Percentiles rank a stretch among this genome's conserved stretches.
phyloP scores from a whole-genome alignment of 1,140 invertebrate genomes.

The Ceratina australensis region DNA sequence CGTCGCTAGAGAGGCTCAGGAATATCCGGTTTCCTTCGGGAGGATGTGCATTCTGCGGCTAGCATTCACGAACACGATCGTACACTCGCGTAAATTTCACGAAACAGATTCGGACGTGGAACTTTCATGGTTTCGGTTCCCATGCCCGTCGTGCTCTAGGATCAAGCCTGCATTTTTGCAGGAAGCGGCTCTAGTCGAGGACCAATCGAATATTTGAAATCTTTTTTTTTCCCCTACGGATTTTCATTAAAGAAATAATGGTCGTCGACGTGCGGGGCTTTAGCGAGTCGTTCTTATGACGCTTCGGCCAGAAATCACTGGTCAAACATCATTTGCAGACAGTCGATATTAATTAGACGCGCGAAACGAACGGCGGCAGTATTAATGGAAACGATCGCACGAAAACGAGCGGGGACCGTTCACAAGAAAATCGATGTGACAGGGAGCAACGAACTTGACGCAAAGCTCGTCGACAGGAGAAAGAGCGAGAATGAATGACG shows the following conservation, averaged over 20 bases:
- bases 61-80: constrained; percentile 52
- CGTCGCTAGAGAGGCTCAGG: constrained; percentile 57
- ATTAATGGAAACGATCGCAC: background rate
- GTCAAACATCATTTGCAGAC: constrained; percentile 5
- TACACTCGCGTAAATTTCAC: constrained; percentile 50
- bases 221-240: too few relatives aligned
- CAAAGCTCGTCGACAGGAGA: constrained; percentile 56
- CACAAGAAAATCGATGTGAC: constrained; percentile 59
- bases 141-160: constrained; percentile 48
- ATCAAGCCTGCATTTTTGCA: background rate
- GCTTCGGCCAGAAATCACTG: constrained; percentile 16
- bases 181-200: background rate
- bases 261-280: too few relatives aligned
- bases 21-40: constrained; percentile 72
- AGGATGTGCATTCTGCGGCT: constrained; percentile 64
- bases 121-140: constrained; percentile 71
- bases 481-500: constrained; percentile 59
- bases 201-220: too few relatives aligned
- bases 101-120: constrained; percentile 38
- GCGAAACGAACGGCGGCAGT: background rate
- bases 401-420: constrained; percentile 16
- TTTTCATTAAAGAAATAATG: too few relatives aligned
- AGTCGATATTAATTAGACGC: constrained; percentile 7
- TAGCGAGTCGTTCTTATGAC: background rate
- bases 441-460: constrained; percentile 63